Evolutionary conservation across 2,113 vertebrate genomes (phyloP), one percentile per base, ranked within the genome.

Genomic region (Apteryx mantelli): DNA sequence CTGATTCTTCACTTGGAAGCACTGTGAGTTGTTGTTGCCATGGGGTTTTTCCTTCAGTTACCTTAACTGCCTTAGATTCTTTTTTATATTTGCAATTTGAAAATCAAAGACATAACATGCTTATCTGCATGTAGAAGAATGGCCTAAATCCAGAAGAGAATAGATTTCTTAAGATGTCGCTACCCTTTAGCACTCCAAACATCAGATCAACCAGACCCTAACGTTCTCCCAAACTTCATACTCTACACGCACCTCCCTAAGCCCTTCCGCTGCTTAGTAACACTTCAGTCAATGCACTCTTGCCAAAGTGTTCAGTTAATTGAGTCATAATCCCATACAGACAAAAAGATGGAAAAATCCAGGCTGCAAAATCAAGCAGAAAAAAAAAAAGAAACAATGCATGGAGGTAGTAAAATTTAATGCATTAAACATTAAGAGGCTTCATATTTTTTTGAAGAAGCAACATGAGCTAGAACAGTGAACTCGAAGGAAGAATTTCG

Each of bases 1-100:
- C 44, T 50, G 50, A 66, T 84, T 89, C 84, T 76, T 93, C 86
- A 86, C 79, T 93, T 92, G 93, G 93, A 96, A 96, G 79, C 60
- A 36, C 0, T 26, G 94, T 87, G 56, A 78, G 95, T 48, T 74
- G 86, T 48, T 94, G 93, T 87, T 89, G 25, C 84, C 89, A 44
- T 5, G 17, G 92, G 24, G 8, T 3, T 44, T 75, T 48, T 89
- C 68, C 85, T 42, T 63, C 87, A 92, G 77, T 91, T 92, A 82
- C 58, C 86, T 81, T 75, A 71, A 87, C 82, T 52, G 61, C 65
- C 70, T 79, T 75, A 3, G 3, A 5, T 11, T 42, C 77, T 85
- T 48, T 68, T 78, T 79, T 58, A 9, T 86, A 78, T 95, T 91
- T 96, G 73, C 71, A 86, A 52, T 40, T 1, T 68, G 71, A 88